Conservation (phyloP, 37 sponge, comb jelly and placozoan genomes). For the Cladorhizidae sp. region DNA sequence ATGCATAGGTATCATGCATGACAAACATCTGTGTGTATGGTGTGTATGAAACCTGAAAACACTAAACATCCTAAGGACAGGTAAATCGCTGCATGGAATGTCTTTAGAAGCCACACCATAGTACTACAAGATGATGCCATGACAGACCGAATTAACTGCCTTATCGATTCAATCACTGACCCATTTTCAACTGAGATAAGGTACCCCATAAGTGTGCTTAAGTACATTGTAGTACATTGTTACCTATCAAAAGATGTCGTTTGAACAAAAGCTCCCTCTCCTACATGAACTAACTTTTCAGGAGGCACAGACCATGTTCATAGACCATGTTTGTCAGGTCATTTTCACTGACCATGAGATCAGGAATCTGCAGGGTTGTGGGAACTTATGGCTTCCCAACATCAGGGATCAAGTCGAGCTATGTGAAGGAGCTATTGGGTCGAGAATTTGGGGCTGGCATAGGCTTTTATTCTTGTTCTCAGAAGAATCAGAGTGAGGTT, state of each 20-base stretch:
- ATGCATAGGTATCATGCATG: not conserved
- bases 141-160: slow-evolving; percentile 1
- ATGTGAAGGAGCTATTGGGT: not conserved
- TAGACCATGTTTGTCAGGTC: slow-evolving; percentile 2
- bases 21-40: not conserved
- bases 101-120: slow-evolving; percentile 4
- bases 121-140: not conserved
- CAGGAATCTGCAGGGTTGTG: not conserved
- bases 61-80: not conserved
- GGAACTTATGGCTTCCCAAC: not conserved
- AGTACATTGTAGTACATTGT: too few species aligned
- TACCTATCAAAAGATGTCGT: not conserved
- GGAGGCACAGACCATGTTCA: slow-evolving; percentile 2
- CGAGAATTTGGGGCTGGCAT: not conserved
- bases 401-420: not conserved
- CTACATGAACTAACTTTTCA: not conserved
- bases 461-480: not conserved
- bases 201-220: slow-evolving; percentile 4
- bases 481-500: not conserved
- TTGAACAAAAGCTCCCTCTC: slow-evolving; percentile 1
- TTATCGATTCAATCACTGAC: not conserved
- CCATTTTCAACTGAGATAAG: slow-evolving; percentile 7
- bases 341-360: not conserved
- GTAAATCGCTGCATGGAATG: not conserved
- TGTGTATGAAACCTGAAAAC: too few species aligned